Evolutionary conservation across 64 coral and sea anemone genomes (phyloP).

Genomic region (Montipora cactus): DNA sequence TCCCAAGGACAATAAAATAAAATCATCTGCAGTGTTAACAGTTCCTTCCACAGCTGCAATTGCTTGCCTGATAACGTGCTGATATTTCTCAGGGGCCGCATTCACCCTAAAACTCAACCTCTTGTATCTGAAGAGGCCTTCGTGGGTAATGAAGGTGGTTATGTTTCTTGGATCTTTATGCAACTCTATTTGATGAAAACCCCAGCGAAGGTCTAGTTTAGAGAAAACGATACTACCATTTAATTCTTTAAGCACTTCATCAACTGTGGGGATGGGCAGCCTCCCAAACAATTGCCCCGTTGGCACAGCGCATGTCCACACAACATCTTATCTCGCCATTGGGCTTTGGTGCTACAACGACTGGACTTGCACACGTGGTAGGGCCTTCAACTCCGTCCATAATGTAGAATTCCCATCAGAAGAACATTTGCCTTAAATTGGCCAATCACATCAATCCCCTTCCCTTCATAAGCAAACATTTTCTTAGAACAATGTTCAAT

Average conservation of each 20-base stretch:
- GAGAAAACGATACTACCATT: not conserved
- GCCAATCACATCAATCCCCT: not conserved
- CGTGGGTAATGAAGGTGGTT: not conserved
- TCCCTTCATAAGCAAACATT: constrained; percentile 42
- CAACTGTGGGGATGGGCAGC: not conserved
- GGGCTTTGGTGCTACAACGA: not conserved
- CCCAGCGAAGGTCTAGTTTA: not conserved
- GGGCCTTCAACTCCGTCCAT: not conserved
- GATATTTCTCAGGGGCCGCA: not conserved
- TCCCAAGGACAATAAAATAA: constrained; percentile 26
- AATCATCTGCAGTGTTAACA: not conserved
- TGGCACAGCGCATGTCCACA: not conserved
- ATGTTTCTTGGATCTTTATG: not conserved
- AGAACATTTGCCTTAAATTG: not conserved
- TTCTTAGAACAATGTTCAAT: constrained; percentile 18
- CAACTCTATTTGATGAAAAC: not conserved
- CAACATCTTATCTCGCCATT: not conserved
- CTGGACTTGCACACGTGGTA: not conserved
- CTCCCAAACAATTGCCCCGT: not conserved
- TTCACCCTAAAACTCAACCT: not conserved
- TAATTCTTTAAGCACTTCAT: not conserved
- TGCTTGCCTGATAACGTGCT: constrained; percentile 29
- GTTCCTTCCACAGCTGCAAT: not conserved
- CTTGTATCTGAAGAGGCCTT: not conserved
- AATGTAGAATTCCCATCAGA: not conserved